Percentiles rank a stretch among this genome's conserved stretches.
These are phyloP conservation scores for Orthonyx spaldingii DNA, from an alignment of 2,113 vertebrate species.

Conservation along the genomic window DNA sequence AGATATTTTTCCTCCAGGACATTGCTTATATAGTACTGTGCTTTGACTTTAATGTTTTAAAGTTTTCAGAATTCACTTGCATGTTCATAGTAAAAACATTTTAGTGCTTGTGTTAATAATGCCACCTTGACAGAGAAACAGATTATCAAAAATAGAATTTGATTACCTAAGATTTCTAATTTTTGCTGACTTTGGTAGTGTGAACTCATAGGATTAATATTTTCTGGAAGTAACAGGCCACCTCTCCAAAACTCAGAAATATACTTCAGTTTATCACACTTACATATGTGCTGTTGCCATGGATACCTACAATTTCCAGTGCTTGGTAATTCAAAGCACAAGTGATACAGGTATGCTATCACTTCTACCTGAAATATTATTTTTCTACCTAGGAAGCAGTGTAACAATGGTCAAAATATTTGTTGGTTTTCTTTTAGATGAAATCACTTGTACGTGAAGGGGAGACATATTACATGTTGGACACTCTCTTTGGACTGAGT, in stretches of 20 bases:
- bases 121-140: not conserved
- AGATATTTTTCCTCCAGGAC: not conserved
- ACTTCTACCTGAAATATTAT: not conserved
- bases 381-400: not conserved
- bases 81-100: not conserved
- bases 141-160: not conserved
- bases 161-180: not conserved
- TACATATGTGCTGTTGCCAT: not conserved
- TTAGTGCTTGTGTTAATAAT: not conserved
- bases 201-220: not conserved
- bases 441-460: not conserved
- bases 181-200: not conserved
- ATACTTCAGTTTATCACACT: not conserved
- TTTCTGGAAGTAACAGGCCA: not conserved
- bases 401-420: not conserved
- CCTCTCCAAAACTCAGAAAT: conserved; percentile 8
- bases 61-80: not conserved
- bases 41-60: not conserved
- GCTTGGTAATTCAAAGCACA: conserved; percentile 35
- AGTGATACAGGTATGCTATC: not conserved
- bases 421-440: not conserved
- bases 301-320: conserved; percentile 4
- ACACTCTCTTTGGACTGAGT: not conserved
- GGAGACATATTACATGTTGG: not conserved
- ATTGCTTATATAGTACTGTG: not conserved